Conservation (phyloP, 23 tunicate species). For the Trididemnum clinides region DNA sequence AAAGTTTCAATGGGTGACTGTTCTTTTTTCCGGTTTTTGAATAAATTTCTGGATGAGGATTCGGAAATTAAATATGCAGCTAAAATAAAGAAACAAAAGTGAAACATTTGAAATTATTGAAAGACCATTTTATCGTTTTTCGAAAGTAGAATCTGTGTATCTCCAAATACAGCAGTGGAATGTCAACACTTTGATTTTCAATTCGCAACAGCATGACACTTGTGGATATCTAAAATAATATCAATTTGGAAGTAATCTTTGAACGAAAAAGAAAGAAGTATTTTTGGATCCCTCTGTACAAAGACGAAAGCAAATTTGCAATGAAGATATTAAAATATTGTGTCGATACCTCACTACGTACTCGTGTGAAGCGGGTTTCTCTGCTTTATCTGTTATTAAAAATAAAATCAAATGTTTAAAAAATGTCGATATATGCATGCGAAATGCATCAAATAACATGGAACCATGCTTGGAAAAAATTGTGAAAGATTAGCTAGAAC, state of each 20-base stretch:
- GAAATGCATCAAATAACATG: conserved; percentile 39
- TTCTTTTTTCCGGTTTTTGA: conserved; percentile 48
- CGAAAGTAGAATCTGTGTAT: conserved; percentile 39
- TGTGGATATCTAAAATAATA: conserved; percentile 26
- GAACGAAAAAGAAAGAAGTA: conserved; percentile 31
- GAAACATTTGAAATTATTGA: conserved; percentile 37
- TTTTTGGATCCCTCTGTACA: conserved; percentile 2
- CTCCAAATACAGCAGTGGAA: conserved; percentile 26
- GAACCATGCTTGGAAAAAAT: conserved; percentile 38
- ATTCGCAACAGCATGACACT: too few species aligned
- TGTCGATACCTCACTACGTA: conserved; percentile 52
- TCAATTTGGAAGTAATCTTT: conserved; percentile 25
- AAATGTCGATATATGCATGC: conserved; percentile 50
- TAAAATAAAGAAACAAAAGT: conserved; percentile 24
- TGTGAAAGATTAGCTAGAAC: conserved; percentile 32
- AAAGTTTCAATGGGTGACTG: conserved; percentile 19
- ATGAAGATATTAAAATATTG: conserved; percentile 18
- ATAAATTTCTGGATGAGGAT: conserved; percentile 37
- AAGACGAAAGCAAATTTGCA: conserved; percentile 14
- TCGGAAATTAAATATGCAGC: conserved; percentile 48
- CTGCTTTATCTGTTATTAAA: conserved; percentile 42
- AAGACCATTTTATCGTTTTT: conserved; percentile 9
- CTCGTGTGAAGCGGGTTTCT: conserved; percentile 67
- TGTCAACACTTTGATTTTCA: conserved; percentile 31
- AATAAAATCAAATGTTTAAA: conserved; percentile 52